Evolutionary conservation across 2,888 invertebrate species (phyloP).

Genomic region (Hypolimnas misippus): DNA sequence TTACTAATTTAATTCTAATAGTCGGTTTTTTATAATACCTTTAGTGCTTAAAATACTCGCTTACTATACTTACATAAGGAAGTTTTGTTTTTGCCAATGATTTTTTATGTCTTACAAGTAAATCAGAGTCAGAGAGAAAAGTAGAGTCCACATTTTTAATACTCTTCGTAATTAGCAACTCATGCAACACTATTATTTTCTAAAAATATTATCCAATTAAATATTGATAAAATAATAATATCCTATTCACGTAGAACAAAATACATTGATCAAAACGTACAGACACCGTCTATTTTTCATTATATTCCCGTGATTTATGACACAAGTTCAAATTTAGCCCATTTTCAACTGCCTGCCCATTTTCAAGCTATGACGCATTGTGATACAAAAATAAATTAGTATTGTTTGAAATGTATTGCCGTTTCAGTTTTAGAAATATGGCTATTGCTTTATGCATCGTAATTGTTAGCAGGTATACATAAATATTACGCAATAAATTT

Average conservation of each 20-base stretch:
- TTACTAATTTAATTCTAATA: no score
- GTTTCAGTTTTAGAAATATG: constrained; percentile 21
- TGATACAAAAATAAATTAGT: constrained; percentile 32
- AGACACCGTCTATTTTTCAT: background rate
- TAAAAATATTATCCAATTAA: no score
- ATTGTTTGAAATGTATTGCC: constrained; percentile 28
- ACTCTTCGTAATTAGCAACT: no score
- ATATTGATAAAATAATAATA: background rate
- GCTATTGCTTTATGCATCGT: constrained; percentile 18
- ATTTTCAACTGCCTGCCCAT: no score
- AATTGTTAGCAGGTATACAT: constrained; percentile 12
- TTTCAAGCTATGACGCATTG: constrained; percentile 25
- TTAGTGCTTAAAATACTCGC: no score
- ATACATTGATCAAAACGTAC: background rate
- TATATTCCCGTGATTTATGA: constrained; percentile 25
- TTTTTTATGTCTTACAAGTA: no score
- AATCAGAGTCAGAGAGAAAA: no score
- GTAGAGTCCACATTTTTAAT: no score
- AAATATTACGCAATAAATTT: constrained; percentile 1
- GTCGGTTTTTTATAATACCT: no score
- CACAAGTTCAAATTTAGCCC: constrained; percentile 18
- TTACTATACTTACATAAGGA: no score
- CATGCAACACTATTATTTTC: no score
- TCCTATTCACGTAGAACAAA: background rate
- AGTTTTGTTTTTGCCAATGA: no score